Evolutionary conservation across 2,113 vertebrate genomes (phyloP).

Genomic region (Otis tarda): DNA sequence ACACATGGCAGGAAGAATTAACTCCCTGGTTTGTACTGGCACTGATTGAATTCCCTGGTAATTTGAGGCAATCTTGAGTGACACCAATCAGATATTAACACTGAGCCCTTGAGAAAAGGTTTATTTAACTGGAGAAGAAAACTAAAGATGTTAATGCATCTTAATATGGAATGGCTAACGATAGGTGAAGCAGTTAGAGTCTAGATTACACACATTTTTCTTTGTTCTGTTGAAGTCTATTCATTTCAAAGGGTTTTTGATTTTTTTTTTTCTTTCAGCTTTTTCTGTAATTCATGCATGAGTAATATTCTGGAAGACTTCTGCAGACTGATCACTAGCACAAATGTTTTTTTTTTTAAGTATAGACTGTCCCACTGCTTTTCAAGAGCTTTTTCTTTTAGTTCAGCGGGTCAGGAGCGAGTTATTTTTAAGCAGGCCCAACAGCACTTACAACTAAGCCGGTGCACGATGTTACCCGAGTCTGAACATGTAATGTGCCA

Average conservation of each 20-base stretch:
- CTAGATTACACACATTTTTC: not conserved
- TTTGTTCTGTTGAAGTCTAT: not conserved
- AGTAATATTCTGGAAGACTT: not conserved
- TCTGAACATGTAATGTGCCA: not conserved
- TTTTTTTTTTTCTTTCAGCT: not conserved
- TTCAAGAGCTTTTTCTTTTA: not conserved
- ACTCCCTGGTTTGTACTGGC: not conserved
- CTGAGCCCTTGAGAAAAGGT: not conserved
- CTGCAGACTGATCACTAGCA: not conserved
- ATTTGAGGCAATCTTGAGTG: not conserved
- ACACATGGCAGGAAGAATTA: not conserved
- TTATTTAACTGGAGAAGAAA: not conserved
- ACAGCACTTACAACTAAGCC: accelerated
- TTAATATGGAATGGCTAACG: not conserved
- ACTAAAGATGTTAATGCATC: not conserved
- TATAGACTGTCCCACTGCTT: not conserved
- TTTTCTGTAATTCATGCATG: not conserved
- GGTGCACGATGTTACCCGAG: accelerated
- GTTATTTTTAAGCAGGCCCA: not conserved
- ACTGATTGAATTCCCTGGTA: not conserved
- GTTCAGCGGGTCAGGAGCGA: not conserved
- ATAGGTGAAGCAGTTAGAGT: not conserved
- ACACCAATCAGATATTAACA: not conserved
- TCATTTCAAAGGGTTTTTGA: not conserved
- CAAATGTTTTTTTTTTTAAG: not conserved